Evolutionary conservation across 2,113 vertebrate genomes (phyloP).

Genomic region (Rhegmatorhina hoffmannsi): DNA sequence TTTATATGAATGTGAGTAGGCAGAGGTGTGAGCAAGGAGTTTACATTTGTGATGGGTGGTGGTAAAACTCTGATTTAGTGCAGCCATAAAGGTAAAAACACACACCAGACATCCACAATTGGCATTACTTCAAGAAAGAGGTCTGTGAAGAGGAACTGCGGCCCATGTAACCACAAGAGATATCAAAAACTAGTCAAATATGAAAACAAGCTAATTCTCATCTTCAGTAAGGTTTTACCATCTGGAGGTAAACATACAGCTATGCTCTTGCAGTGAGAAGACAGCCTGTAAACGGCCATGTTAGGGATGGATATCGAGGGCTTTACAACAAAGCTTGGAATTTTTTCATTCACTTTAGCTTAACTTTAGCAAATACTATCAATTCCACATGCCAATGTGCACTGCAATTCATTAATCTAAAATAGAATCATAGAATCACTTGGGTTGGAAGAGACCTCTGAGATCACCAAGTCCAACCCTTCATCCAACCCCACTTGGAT

Average conservation of each 20-base stretch:
- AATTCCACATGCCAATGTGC: neutral
- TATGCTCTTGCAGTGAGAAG: neutral
- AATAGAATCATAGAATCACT: too few species aligned
- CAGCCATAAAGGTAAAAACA: neutral
- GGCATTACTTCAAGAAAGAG: neutral
- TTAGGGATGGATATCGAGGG: accelerated
- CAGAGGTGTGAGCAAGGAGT: neutral
- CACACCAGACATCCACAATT: neutral
- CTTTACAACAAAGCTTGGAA: neutral
- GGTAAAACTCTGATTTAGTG: neutral
- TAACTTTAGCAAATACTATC: neutral
- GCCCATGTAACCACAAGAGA: neutral
- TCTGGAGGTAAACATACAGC: neutral
- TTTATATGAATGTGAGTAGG: neutral
- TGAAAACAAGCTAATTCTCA: neutral
- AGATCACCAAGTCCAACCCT: too few species aligned
- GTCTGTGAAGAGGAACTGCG: neutral
- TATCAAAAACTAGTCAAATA: neutral
- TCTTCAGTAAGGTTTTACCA: neutral
- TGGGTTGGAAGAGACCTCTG: too few species aligned
- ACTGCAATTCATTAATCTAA: neutral
- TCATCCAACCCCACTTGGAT: too few species aligned
- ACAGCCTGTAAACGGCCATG: neutral
- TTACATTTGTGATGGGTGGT: neutral
- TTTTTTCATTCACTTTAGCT: neutral